Evolutionary conservation across 2,113 vertebrate species (phyloP), one percentile per base, ranked within the genome.

Genomic region (Galemys pyrenaicus): DNA sequence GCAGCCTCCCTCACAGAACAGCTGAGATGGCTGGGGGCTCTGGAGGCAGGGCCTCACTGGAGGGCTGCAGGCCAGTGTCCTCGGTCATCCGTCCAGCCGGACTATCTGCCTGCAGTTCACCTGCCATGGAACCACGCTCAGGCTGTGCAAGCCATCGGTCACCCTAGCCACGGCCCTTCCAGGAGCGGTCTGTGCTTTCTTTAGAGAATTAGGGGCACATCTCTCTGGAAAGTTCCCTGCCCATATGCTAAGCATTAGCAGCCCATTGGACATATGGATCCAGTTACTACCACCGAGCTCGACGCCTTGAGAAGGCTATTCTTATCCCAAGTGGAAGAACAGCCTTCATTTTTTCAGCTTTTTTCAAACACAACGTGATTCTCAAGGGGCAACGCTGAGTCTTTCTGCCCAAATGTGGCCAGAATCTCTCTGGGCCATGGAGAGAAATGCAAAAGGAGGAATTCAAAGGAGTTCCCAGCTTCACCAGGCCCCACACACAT

Each of bases 361-460:
- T 83, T 95, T 97, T 79, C 71, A 91, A 93, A 95, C 35, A 87
- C 95, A 95, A 91, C 67, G 91, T 54, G 74, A 83, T 71, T 79
- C 91, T 88, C 89, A 3, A 41, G 86, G 92, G 88, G n/a, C 54
- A 73, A 87, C 58, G 65, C 88, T 80, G 78, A 46, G 24, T 73
- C 94, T 94, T 80, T 92, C 46, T 71, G 92, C 46, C 26, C 64
- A 78, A 91, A 46, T 83, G 86, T 35, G 65, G 91, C 79, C 49
- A 56, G 68, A 49, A 37, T 91, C 24, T 56, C 92, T 81, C 28
- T 71, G 70, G 78, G n/a, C 85, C 62, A 8, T 0, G 8, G 81
- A 65, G 65, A 94, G 89, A 95, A 88, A 83, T 9, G 39, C 86
- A 68, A 86, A 78, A 95, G 0, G 4, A 49, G 73, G 46, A 75